Evolutionary conservation across 2,888 invertebrate genomes (phyloP).

Genomic region (Idaea dimidiata): DNA sequence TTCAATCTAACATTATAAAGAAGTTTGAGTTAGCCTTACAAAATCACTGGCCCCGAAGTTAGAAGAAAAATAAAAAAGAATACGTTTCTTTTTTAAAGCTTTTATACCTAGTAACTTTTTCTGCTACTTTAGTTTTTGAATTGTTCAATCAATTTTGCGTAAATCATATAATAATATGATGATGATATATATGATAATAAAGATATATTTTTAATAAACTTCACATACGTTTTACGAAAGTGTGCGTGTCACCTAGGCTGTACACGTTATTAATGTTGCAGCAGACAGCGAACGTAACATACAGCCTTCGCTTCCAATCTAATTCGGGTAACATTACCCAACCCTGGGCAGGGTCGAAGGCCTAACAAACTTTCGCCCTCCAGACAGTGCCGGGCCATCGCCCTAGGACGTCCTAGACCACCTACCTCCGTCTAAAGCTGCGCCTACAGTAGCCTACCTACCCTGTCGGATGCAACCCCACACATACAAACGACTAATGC

Average conservation of each 20-base stretch:
- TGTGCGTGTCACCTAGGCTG: neutral
- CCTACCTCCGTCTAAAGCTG: neutral
- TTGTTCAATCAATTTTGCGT: no score
- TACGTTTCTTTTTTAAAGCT: no score
- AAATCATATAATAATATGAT: no score
- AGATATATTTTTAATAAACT: neutral
- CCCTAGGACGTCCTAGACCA: constrained; percentile 4
- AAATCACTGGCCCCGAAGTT: no score
- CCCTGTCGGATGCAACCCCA: constrained; percentile 3
- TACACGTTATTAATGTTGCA: neutral
- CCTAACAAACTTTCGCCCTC: constrained; percentile 2
- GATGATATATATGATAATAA: neutral
- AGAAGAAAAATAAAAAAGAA: no score
- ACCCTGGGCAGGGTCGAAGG: neutral
- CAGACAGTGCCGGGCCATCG: neutral
- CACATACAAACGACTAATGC: neutral
- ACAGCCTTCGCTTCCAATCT: neutral
- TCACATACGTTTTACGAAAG: neutral
- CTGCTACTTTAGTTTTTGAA: no score
- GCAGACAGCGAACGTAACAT: neutral
- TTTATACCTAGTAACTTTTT: no score
- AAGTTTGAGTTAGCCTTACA: no score
- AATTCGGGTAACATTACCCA: neutral
- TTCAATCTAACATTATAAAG: no score
- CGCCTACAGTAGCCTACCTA: neutral